Conservation (phyloP, 2,888 invertebrate species). For the Xanthorhoe designata region DNA sequence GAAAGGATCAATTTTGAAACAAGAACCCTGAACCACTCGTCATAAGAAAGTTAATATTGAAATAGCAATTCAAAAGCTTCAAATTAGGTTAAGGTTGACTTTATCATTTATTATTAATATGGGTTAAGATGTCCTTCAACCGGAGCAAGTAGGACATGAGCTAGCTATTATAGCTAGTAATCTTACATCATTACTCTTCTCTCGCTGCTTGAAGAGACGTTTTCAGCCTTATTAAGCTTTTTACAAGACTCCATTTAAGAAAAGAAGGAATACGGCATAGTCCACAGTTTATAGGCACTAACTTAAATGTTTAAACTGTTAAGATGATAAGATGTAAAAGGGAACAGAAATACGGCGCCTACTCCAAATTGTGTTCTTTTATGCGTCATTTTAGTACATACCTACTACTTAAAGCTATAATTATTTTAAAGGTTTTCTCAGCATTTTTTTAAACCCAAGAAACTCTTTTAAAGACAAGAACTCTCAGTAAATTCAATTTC, state of each 20-base stretch:
- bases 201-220: slow-evolving; percentile 9
- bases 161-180: slow-evolving; percentile 9
- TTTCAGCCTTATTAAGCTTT: slow-evolving; percentile 10
- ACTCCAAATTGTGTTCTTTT: slow-evolving; percentile 1
- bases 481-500: neutral
- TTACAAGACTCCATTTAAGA: slow-evolving; percentile 26
- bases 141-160: slow-evolving; percentile 5
- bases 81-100: slow-evolving; percentile 39
- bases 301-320: slow-evolving; percentile 27
- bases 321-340: slow-evolving; percentile 23
- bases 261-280: slow-evolving; percentile 22
- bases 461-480: neutral
- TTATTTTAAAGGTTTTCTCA: neutral
- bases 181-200: slow-evolving; percentile 21
- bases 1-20: slow-evolving; percentile 55
- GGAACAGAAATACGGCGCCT: neutral
- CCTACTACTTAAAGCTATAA: neutral
- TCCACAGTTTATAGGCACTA: slow-evolving; percentile 29
- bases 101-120: slow-evolving; percentile 35
- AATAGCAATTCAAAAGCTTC: slow-evolving; percentile 27
- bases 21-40: slow-evolving; percentile 54
- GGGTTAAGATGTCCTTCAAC: slow-evolving; percentile 14
- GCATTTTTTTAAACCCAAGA: neutral
- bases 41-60: slow-evolving; percentile 35
- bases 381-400: neutral